Evolutionary conservation across 2,888 invertebrate genomes (phyloP), one percentile per base, ranked within the genome.

Genomic region (Tiphia femorata): DNA sequence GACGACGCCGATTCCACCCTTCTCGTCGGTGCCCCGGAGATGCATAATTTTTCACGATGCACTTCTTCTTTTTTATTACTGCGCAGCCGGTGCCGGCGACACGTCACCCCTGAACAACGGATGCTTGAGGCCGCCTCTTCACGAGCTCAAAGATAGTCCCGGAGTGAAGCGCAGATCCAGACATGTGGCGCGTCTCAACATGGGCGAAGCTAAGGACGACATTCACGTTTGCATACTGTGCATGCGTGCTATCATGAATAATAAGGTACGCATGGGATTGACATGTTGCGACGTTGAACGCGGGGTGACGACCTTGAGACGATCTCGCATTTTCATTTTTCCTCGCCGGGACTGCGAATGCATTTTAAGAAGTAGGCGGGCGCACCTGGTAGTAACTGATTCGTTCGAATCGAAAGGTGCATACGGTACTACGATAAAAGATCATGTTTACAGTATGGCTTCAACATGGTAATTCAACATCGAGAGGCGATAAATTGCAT

Each of bases 191-290:
- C 90, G 94, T 73, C 86, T 96, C 66, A 96, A 95, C 83, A 95
- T 96, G 95, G 96, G 96, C 49, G 95, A 96, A 75, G 93, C 97
- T 55, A 95, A 96, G 63, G 98, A 98, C 84, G 99, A 99, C 83
- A 97, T 99, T 78, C 98, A 99, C 85, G 97, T 98, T 60, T 98
- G 98, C 87, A 97, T 99, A 78, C 95, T 97, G 93, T 99, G 98
- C 83, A 91, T 99, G 88, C 89, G 98, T 55, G 98, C 98, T 73
- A 98, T 99, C 79, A 99, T 99, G 98, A 99, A 99, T 85, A 98
- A 99, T 83, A 98, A 98, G 89, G 92, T 91, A 70, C 68, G 21
- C 19, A 38, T n/a, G n/a, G n/a, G n/a, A n/a, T n/a, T n/a, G n/a
- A n/a, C n/a, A n/a, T n/a, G n/a, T n/a, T n/a, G n/a, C n/a, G n/a